phyloP scores from a whole-genome alignment of 1,140 invertebrate genomes.

The Ceratoteleas bidentatus region DNA sequence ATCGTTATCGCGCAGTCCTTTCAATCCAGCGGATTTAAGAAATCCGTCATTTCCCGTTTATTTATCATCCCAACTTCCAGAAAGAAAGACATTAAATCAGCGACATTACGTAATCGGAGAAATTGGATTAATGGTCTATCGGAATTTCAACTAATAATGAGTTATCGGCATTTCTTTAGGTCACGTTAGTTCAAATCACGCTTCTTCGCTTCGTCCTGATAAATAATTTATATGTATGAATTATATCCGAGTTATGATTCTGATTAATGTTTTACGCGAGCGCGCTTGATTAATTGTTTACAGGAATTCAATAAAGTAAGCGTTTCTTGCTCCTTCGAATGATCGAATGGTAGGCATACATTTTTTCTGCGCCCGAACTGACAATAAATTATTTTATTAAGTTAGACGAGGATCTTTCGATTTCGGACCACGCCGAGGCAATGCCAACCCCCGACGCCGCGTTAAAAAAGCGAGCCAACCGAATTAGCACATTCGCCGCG shows the following conservation, averaged over 20 bases:
- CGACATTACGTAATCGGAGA: conserved; percentile 20
- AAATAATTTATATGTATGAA: conserved; percentile 12
- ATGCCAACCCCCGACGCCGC: not conserved
- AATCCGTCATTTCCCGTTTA: conserved; percentile 50
- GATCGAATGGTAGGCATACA: too few relatives aligned
- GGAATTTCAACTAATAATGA: conserved; percentile 5
- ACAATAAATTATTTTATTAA: too few relatives aligned
- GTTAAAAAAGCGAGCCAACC: not conserved
- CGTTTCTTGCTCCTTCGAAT: too few relatives aligned
- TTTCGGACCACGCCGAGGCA: not conserved
- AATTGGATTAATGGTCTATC: conserved; percentile 24
- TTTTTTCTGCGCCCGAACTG: too few relatives aligned
- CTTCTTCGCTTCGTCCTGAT: conserved; percentile 4
- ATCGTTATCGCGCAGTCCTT: conserved; percentile 71
- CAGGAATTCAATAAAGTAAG: not conserved
- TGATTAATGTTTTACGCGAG: conserved; percentile 21
- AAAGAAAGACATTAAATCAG: conserved; percentile 3
- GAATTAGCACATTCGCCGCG: not conserved
- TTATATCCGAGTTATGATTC: conserved; percentile 21
- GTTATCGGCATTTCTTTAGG: conserved; percentile 6
- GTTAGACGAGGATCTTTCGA: too few relatives aligned
- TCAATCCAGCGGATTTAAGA: conserved; percentile 52
- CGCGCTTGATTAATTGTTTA: not conserved
- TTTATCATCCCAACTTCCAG: not conserved
- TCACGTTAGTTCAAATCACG: conserved; percentile 18